phyloP scores from a whole-genome alignment of 2,888 invertebrate species.

The Brachylomia viminalis region DNA sequence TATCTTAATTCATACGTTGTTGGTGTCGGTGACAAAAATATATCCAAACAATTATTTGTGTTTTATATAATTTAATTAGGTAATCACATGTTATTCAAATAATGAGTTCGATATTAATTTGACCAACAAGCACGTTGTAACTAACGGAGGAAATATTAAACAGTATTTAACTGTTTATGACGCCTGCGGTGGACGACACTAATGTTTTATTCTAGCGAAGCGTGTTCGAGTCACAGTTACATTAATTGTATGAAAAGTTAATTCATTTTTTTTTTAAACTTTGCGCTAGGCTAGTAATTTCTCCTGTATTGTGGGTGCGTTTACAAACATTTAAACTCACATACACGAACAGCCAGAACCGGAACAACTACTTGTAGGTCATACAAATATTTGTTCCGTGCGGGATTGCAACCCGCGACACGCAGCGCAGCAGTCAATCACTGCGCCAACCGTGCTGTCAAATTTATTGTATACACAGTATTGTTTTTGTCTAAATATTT shows the following conservation, averaged over 20 bases:
- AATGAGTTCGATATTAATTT: neutral
- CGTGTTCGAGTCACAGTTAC: neutral
- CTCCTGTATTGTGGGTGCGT: no score
- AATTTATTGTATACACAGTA: neutral
- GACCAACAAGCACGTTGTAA: neutral
- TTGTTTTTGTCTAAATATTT: neutral
- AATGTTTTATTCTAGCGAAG: slow-evolving; percentile 6
- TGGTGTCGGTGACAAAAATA: neutral
- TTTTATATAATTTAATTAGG: neutral
- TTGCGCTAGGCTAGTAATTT: no score
- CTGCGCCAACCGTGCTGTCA: no score
- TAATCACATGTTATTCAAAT: neutral
- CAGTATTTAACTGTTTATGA: neutral
- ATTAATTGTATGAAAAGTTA: neutral
- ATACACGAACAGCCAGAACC: no score
- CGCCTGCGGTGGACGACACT: neutral
- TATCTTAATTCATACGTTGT: neutral
- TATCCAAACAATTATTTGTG: neutral
- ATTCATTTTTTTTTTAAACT: no score
- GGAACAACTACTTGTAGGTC: no score
- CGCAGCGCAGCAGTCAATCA: no score
- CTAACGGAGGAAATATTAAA: neutral
- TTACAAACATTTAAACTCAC: no score
- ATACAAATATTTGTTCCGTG: no score
- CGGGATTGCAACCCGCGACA: no score